Evolutionary conservation across 2,888 invertebrate genomes (phyloP).

Genomic region (Syritta pipiens): DNA sequence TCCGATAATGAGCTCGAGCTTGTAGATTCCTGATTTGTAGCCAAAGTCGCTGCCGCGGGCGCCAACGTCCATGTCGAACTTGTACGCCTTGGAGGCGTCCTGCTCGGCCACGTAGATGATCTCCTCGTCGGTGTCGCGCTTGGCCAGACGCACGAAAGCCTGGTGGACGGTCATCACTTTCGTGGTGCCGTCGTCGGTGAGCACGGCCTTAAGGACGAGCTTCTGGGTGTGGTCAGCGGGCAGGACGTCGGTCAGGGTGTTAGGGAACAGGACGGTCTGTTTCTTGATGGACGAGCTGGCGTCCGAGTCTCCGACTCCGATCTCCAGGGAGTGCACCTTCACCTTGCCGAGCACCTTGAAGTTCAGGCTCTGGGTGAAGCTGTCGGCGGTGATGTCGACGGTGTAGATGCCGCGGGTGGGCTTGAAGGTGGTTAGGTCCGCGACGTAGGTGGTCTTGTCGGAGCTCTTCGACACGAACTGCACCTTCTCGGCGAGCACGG

Average conservation of each 20-base stretch:
- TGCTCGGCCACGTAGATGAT: constrained; percentile 96
- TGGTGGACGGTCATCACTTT: constrained; percentile 89
- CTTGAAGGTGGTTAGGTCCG: constrained; percentile 88
- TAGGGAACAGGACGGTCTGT: constrained; percentile 86
- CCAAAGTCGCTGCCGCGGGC: constrained; percentile 89
- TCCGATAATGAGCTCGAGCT: constrained; percentile 91
- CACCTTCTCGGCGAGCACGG: constrained; percentile 81
- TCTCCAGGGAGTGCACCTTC: constrained; percentile 87
- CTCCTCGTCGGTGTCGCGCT: constrained; percentile 86
- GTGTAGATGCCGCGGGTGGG: constrained; percentile 92
- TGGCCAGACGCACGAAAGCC: constrained; percentile 90
- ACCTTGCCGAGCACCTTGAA: constrained; percentile 89
- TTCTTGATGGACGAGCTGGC: constrained; percentile 91
- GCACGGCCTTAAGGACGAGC: constrained; percentile 88
- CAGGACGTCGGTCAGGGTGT: constrained; percentile 84
- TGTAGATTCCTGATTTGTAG: constrained; percentile 87
- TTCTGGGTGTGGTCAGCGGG: constrained; percentile 95
- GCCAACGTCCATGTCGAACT: constrained; percentile 94
- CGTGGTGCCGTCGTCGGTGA: constrained; percentile 85
- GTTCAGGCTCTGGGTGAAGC: constrained; percentile 82
- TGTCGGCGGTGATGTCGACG: constrained; percentile 86
- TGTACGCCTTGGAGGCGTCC: constrained; percentile 88
- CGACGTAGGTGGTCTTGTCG: constrained; percentile 85
- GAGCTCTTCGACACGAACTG: constrained; percentile 85
- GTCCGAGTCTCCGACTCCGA: constrained; percentile 94